These are phyloP conservation scores for Muricea muricata DNA, from an alignment of 92 coral and sea anemone species.

Conservation along the genomic window DNA sequence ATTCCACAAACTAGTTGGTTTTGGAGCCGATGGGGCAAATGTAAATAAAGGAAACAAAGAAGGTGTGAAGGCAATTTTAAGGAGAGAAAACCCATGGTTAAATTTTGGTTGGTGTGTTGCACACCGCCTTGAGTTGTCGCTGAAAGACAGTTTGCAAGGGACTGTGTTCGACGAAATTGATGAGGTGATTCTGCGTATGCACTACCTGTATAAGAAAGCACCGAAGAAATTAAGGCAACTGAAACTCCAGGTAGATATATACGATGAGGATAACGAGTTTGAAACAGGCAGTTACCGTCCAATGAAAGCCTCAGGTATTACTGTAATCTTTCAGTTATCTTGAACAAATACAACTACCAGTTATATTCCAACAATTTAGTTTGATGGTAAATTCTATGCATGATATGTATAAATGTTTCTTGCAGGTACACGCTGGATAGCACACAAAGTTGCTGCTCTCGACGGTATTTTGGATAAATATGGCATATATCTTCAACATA, in stretches of 20 bases:
- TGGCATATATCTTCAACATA: not conserved
- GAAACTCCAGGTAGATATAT: not conserved
- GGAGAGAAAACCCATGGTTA: not conserved
- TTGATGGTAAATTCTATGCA: not conserved
- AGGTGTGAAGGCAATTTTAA: not conserved
- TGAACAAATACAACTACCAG: not conserved
- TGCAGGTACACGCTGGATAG: not conserved
- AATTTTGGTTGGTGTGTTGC: constrained; percentile 15
- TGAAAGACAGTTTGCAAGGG: constrained; percentile 17
- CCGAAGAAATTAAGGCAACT: constrained; percentile 14
- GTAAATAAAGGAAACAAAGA: not conserved
- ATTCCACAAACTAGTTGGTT: not conserved
- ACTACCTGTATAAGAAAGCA: constrained; percentile 17
- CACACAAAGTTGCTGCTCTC: not conserved
- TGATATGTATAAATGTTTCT: not conserved
- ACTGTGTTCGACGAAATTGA: constrained; percentile 10
- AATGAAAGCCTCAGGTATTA: constrained; percentile 17
- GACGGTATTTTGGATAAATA: not conserved
- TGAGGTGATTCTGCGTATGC: constrained; percentile 10
- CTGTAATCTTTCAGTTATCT: constrained; percentile 18
- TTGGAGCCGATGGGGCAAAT: not conserved
- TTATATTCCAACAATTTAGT: constrained; percentile 2
- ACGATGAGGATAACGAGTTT: constrained; percentile 28
- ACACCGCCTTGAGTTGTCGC: constrained; percentile 23
- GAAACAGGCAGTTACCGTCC: constrained; percentile 31